These are phyloP conservation scores for Lagenorhynchus albirostris DNA, from an alignment of 2,113 vertebrate species.

Conservation along the genomic window DNA sequence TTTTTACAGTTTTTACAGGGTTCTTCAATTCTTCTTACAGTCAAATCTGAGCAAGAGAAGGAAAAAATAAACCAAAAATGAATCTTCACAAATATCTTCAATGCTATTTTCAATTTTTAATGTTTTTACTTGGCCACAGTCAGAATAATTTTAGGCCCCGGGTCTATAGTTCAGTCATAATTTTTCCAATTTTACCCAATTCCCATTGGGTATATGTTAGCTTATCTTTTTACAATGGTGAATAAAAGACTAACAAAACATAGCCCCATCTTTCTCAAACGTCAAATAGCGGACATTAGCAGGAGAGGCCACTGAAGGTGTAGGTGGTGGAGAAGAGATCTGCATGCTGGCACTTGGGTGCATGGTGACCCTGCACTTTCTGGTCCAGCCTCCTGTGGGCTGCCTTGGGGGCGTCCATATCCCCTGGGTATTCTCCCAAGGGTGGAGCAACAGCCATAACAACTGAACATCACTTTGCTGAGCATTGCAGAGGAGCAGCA, in stretches of 20 bases:
- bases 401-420: slow-evolving; percentile 34
- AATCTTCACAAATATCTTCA: neutral
- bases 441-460: slow-evolving; percentile 15
- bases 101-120: neutral
- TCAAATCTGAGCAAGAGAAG: neutral
- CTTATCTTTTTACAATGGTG: neutral
- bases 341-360: neutral
- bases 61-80: neutral
- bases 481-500: neutral
- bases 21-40: neutral
- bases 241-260: neutral
- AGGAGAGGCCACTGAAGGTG: neutral
- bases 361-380: slow-evolving; percentile 42
- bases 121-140: neutral
- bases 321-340: neutral
- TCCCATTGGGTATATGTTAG: neutral
- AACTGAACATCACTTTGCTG: neutral
- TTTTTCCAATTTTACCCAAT: slow-evolving; percentile 13
- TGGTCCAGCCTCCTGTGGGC: slow-evolving; percentile 60
- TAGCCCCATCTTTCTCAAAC: neutral
- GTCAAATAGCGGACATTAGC: neutral
- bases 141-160: neutral
- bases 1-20: slow-evolving; percentile 16
- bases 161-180: neutral
- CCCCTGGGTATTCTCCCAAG: slow-evolving; percentile 64